phyloP scores from a whole-genome alignment of 2,888 invertebrate genomes.

The Phalangium opilio region DNA sequence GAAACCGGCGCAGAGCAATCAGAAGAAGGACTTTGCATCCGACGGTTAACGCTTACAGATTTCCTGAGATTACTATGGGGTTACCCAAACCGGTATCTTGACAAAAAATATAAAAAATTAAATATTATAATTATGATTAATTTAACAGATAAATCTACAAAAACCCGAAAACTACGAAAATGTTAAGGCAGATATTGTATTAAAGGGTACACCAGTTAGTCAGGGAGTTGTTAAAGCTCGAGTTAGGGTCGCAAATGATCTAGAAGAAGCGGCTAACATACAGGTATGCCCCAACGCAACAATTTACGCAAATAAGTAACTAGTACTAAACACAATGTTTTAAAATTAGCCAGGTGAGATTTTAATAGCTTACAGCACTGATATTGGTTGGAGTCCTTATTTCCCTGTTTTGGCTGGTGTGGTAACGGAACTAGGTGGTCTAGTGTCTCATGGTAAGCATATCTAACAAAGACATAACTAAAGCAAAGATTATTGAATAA shows the following conservation, averaged over 20 bases:
- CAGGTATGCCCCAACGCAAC: no score
- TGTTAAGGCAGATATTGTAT: no score
- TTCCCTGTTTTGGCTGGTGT: conserved; percentile 62
- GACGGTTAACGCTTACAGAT: conserved; percentile 9
- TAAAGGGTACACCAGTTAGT: conserved; percentile 1
- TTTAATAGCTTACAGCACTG: conserved; percentile 57
- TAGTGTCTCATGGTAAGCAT: conserved; percentile 59
- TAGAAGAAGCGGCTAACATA: neutral
- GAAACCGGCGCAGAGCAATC: conserved; percentile 10
- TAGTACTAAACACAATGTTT: no score
- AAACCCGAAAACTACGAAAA: no score
- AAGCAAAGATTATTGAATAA: no score
- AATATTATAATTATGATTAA: neutral
- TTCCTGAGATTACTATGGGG: conserved; percentile 15
- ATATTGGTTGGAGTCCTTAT: conserved; percentile 72
- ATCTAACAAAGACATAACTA: neutral
- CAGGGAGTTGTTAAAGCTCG: neutral
- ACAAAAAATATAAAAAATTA: neutral
- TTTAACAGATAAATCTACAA: no score
- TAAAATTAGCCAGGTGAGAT: conserved; percentile 43
- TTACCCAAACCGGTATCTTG: conserved; percentile 16
- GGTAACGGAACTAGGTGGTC: conserved; percentile 64
- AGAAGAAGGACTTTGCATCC: conserved; percentile 9
- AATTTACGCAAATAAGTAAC: no score
- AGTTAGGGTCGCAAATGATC: neutral